Conservation (phyloP, 2,888 invertebrate genomes). For the Orgyia antiqua region DNA sequence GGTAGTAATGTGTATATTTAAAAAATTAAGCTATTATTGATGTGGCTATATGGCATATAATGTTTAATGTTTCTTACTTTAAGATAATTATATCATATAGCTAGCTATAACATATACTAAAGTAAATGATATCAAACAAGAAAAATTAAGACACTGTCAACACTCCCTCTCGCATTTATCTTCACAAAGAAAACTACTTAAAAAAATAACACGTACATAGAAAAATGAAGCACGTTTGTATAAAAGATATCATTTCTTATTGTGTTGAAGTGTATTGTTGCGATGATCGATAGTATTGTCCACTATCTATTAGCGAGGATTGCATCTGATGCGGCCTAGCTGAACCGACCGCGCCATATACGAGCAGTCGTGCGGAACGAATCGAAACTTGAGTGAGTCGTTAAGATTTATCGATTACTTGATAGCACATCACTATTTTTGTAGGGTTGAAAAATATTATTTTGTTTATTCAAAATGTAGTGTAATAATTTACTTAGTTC, state of each 20-base stretch:
- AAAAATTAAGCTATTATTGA: too few relatives aligned
- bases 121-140: too few relatives aligned
- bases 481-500: too few relatives aligned
- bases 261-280: slow-evolving; percentile 35
- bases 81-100: too few relatives aligned
- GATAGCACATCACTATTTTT: slow-evolving; percentile 29
- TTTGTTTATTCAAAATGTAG: too few relatives aligned
- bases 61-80: too few relatives aligned
- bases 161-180: too few relatives aligned
- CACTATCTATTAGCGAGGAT: slow-evolving; percentile 52
- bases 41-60: too few relatives aligned
- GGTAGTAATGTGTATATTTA: too few relatives aligned
- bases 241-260: slow-evolving; percentile 29
- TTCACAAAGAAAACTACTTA: neutral
- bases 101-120: too few relatives aligned
- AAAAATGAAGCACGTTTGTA: neutral
- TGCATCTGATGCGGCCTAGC: slow-evolving; percentile 39
- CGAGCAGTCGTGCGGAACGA: slow-evolving; percentile 53
- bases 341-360: slow-evolving; percentile 37
- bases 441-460: too few relatives aligned
- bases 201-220: neutral
- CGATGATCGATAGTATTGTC: slow-evolving; percentile 52
- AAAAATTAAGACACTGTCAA: too few relatives aligned
- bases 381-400: slow-evolving; percentile 41
- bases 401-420: slow-evolving; percentile 36